phyloP scores from a whole-genome alignment of 2,888 invertebrate genomes.

The Agrenia bidenticulata region DNA sequence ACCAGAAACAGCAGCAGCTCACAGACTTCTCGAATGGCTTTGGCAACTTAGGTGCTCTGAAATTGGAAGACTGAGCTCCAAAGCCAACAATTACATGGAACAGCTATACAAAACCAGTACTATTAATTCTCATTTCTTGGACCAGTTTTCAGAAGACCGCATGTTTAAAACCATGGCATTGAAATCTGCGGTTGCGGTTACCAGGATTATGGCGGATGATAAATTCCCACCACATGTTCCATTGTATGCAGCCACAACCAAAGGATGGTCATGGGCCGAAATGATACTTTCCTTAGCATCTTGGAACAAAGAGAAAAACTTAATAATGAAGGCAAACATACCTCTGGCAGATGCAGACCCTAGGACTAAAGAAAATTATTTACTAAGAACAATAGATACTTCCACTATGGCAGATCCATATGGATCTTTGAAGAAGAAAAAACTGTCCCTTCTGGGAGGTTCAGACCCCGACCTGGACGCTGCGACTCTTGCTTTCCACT shows the following conservation, averaged over 20 bases:
- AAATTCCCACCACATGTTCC: slow-evolving; percentile 47
- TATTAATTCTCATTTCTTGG: slow-evolving; percentile 48
- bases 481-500: slow-evolving; percentile 49
- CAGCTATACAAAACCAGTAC: slow-evolving; percentile 32
- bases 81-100: slow-evolving; percentile 48
- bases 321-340: slow-evolving; percentile 37
- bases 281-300: slow-evolving; percentile 46
- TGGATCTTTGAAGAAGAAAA: slow-evolving; percentile 10
- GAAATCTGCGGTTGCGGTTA: slow-evolving; percentile 47
- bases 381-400: neutral
- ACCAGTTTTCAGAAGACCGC: slow-evolving; percentile 46
- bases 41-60: slow-evolving; percentile 50
- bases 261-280: slow-evolving; percentile 52
- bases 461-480: slow-evolving; percentile 21
- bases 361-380: neutral
- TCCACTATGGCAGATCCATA: neutral
- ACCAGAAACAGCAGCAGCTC: slow-evolving; percentile 48
- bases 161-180: slow-evolving; percentile 45
- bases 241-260: slow-evolving; percentile 41
- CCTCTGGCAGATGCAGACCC: slow-evolving; percentile 12
- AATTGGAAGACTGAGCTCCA: slow-evolving; percentile 47
- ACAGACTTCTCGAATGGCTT: slow-evolving; percentile 49
- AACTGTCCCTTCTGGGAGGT: neutral
- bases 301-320: slow-evolving; percentile 50
- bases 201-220: slow-evolving; percentile 47